phyloP scores from a whole-genome alignment of 2,797 vertebrate genomes.

The Prunella strophiata region DNA sequence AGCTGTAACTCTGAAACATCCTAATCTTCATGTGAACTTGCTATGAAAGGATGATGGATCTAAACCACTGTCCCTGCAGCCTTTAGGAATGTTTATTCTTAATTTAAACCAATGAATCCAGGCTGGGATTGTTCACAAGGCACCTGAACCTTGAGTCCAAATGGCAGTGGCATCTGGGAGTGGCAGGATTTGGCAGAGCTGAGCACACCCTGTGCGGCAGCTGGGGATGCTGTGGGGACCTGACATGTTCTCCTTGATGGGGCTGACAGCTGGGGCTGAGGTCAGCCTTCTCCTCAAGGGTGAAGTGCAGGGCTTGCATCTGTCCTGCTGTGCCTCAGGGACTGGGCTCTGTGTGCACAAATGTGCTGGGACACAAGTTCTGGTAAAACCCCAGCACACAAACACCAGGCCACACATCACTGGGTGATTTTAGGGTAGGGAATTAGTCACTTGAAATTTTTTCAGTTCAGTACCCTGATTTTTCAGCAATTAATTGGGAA shows the following conservation, averaged over 20 bases:
- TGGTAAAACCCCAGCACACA: background rate
- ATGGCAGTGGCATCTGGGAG: background rate
- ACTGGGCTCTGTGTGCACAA: background rate
- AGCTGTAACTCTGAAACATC: background rate
- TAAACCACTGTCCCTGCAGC: background rate
- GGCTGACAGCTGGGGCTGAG: background rate
- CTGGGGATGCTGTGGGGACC: background rate
- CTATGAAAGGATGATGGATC: background rate
- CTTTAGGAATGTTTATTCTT: background rate
- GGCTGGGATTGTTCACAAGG: background rate
- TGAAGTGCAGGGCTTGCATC: background rate
- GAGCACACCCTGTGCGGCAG: background rate
- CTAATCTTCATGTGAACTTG: background rate
- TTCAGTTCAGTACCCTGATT: background rate
- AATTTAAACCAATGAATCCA: background rate
- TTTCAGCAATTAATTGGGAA: background rate
- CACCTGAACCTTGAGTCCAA: background rate
- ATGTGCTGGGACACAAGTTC: background rate
- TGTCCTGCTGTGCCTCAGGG: fast-evolving
- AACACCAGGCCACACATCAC: fast-evolving
- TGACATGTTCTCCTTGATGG: fast-evolving
- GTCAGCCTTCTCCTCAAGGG: background rate
- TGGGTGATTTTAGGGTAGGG: background rate
- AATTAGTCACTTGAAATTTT: background rate
- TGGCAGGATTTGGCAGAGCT: background rate